Conservation (phyloP, 2,888 invertebrate species). For the Argyresthia albistria region DNA sequence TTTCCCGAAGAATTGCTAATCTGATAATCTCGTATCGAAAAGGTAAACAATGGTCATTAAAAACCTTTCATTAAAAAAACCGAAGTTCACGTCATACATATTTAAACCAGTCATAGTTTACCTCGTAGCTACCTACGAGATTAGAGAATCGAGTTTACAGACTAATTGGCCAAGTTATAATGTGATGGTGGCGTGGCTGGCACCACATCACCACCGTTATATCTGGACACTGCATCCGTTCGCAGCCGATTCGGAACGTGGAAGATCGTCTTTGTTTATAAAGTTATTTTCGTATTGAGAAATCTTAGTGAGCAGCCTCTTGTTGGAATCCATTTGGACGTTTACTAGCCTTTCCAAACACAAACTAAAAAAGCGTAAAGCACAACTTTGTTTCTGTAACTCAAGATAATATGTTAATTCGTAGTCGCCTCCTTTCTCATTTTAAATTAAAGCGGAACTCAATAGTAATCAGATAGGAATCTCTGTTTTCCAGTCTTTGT, state of each 20-base stretch:
- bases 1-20: no score
- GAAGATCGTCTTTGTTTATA: slow-evolving; percentile 37
- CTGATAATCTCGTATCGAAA: no score
- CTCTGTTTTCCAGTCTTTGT: not conserved
- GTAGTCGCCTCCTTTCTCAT: not conserved
- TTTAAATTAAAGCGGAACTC: not conserved
- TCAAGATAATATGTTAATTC: no score
- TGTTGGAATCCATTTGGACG: not conserved
- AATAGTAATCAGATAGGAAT: not conserved
- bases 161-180: no score
- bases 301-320: not conserved
- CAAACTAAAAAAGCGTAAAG: no score
- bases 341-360: not conserved
- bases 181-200: not conserved
- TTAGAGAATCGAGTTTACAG: no score
- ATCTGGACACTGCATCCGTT: slow-evolving; percentile 30
- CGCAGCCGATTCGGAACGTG: slow-evolving; percentile 11
- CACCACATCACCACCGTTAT: slow-evolving; percentile 18
- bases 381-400: no score
- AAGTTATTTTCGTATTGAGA: slow-evolving; percentile 26
- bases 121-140: no score
- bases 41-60: no score
- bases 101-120: no score
- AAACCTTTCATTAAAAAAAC: no score
- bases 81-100: no score